A percentile compares a stretch with the other conserved stretches of the same genome.
These are phyloP conservation scores for Apeira syringaria DNA, from an alignment of 2,888 invertebrate genomes.

Conservation along the genomic window DNA sequence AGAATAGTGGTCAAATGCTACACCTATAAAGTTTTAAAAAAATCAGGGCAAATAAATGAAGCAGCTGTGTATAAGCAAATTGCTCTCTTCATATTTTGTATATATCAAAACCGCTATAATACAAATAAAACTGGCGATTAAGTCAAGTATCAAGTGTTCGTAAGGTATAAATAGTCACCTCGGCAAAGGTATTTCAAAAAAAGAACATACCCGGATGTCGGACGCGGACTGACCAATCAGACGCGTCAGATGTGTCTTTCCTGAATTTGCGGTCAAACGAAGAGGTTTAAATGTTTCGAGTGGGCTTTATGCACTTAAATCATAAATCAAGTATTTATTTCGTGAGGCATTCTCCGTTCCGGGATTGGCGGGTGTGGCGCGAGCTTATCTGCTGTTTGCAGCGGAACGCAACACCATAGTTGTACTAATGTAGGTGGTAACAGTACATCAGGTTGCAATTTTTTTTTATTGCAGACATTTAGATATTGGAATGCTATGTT, in stretches of 20 bases:
- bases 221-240: constrained; percentile 41
- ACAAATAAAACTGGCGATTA: too few relatives aligned
- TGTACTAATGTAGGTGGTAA: not conserved
- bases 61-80: too few relatives aligned
- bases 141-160: not conserved
- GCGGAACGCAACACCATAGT: constrained; percentile 39
- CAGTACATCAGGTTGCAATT: constrained; percentile 1
- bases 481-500: too few relatives aligned
- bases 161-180: not conserved
- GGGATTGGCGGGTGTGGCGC: constrained; percentile 65
- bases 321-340: constrained; percentile 80
- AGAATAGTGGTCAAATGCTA: too few relatives aligned
- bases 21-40: too few relatives aligned
- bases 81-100: too few relatives aligned
- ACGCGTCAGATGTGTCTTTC: constrained; percentile 16
- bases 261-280: too few relatives aligned
- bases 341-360: constrained; percentile 62
- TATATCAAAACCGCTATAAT: too few relatives aligned
- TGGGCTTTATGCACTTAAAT: constrained; percentile 57
- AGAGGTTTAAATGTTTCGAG: constrained; percentile 31
- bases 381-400: constrained; percentile 81
- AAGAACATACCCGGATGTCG: constrained; percentile 42
- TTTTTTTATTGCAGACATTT: too few relatives aligned
- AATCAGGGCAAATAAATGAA: too few relatives aligned
- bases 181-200: constrained; percentile 23